Evolutionary conservation across 2,113 vertebrate species (phyloP).

Genomic region (Stomatorhinus ivindoensis): DNA sequence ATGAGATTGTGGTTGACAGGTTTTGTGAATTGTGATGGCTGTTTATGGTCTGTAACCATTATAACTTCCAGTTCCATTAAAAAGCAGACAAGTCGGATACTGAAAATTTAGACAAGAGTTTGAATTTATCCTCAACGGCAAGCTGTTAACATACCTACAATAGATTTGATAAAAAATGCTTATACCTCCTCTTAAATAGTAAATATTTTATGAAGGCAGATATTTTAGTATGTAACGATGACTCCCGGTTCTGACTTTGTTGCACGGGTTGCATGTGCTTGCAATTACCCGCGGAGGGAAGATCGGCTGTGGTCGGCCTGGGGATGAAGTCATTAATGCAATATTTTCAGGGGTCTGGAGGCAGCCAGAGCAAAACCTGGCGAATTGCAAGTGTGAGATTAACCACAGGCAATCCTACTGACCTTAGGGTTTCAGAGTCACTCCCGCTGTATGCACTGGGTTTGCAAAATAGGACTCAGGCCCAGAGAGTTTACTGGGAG

Average conservation of each 20-base stretch:
- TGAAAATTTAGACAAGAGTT: neutral
- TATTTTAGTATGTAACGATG: neutral
- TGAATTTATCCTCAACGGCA: neutral
- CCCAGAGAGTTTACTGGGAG: neutral
- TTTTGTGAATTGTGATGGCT: neutral
- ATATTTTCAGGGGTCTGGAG: slow-evolving; percentile 11
- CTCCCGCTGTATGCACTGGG: neutral
- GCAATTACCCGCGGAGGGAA: neutral
- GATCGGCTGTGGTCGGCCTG: neutral
- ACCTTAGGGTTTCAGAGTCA: neutral
- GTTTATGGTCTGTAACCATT: neutral
- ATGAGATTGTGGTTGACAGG: neutral
- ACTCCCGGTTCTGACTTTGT: neutral
- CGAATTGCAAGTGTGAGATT: neutral
- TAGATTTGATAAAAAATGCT: neutral
- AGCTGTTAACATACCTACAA: neutral
- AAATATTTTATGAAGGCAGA: neutral
- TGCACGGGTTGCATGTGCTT: slow-evolving; percentile 1
- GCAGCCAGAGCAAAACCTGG: neutral
- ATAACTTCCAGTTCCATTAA: neutral
- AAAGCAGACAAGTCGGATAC: neutral
- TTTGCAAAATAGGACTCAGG: neutral
- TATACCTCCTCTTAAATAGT: neutral
- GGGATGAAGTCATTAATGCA: slow-evolving; percentile 10
- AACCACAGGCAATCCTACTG: slow-evolving; percentile 10